Base-by-base conservation (phyloP, 2,888 invertebrate genomes). In the Gerris lacustris region DNA sequence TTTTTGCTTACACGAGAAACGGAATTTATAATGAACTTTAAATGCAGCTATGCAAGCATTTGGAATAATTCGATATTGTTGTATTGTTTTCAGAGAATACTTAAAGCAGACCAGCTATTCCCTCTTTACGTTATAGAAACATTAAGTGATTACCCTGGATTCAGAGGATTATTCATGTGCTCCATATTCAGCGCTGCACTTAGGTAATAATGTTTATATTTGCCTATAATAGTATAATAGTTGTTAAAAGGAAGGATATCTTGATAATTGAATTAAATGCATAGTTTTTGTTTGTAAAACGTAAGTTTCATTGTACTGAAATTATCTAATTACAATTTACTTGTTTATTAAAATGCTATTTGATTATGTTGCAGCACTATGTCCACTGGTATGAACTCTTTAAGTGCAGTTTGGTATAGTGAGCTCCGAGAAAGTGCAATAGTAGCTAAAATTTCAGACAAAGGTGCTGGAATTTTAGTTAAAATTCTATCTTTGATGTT, bases 161-260 rank as follows among this genome's bases (percentile, higher is more conserved):
- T 85, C 67, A 82, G 84, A 4, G 85, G 85, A 2, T 77, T 85
- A 11, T 84, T 85, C 76, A 81, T 85, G 0, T 82, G 85, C 18
- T 83, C 84, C 31, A 80, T 85, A 31, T 85, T 84, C 78, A 84
- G 84, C 76, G 85, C 84, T 7, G 83, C 84, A 7, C 78, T 85
- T 45, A 84, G 84, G 79, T 79, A 75, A 64, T 2, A 64, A 11
- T 55, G 55, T 55, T 31, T 4, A 2, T 31, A 31, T 2, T 31
- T 31, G 31, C 31, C 31, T 31, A 31, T 2, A 31, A 31, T 31
- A 31, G 1, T 31, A 31, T 31, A 31, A 31, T 4, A 31, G 31
- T 31, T 31, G 31, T 31, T 31, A 31, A 31, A 31, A 31, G 31
- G 1, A 2, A 31, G 4, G 31, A n/a, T n/a, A n/a, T 31, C 31